Evolutionary conservation across 2,797 vertebrate genomes (phyloP).

Genomic region (Pangasius macronema): DNA sequence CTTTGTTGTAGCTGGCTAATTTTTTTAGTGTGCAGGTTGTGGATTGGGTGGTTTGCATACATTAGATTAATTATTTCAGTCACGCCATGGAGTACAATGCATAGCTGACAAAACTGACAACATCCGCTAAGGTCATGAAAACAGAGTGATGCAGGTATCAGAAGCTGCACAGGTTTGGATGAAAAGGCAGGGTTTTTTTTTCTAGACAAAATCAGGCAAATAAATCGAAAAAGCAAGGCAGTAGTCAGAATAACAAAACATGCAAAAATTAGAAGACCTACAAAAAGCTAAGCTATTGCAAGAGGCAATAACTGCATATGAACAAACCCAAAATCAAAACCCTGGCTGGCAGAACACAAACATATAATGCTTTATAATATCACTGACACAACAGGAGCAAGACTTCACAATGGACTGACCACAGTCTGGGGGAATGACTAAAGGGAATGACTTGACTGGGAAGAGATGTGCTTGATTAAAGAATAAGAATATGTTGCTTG

Average conservation of each 20-base stretch:
- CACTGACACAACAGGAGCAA: background rate
- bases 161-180: background rate
- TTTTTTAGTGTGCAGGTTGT: background rate
- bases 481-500: background rate
- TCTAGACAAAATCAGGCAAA: background rate
- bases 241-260: too few species aligned
- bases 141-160: background rate
- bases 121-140: background rate
- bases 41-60: background rate
- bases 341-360: background rate
- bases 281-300: background rate
- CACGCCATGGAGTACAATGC: background rate
- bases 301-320: background rate
- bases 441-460: background rate
- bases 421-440: background rate
- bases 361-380: background rate
- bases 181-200: background rate
- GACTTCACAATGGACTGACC: background rate
- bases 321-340: background rate
- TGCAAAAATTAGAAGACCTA: too few species aligned
- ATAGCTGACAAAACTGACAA: background rate
- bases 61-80: background rate
- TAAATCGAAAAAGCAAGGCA: background rate
- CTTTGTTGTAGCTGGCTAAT: background rate
- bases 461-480: background rate